Evolutionary conservation across 2,797 vertebrate genomes (phyloP).

Genomic region (Graptemys geographica): DNA sequence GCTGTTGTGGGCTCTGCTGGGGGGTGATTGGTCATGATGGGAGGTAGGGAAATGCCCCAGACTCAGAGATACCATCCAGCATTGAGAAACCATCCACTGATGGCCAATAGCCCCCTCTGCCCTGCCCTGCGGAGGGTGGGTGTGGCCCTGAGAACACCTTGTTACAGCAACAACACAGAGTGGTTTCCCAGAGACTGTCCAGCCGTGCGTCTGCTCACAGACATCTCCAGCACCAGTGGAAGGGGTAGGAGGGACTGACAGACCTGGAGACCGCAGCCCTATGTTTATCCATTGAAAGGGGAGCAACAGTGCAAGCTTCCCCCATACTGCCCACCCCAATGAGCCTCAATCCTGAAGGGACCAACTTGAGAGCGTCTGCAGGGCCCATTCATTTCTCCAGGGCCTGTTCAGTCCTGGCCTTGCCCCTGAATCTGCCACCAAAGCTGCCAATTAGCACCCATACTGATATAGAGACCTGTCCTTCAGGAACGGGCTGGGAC

Average conservation of each 20-base stretch:
- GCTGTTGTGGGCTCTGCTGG: rapidly evolving
- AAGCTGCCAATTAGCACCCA: not conserved
- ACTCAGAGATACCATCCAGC: not conserved
- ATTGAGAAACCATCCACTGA: not conserved
- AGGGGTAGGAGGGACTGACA: not conserved
- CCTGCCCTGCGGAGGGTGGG: not conserved
- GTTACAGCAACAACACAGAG: not conserved
- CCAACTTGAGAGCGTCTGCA: not conserved
- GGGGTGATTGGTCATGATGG: not conserved
- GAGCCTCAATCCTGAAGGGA: not conserved
- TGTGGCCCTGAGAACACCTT: not conserved
- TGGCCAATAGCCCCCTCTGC: not conserved
- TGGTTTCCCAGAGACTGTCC: not conserved
- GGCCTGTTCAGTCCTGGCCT: not conserved
- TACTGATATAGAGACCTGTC: not conserved
- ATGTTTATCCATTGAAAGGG: not conserved
- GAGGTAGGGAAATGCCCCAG: not conserved
- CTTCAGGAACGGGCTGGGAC: not conserved
- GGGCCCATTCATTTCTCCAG: not conserved
- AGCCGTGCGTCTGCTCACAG: too few relatives aligned
- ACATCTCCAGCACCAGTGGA: not conserved
- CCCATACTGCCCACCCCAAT: not conserved
- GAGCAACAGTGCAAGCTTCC: not conserved
- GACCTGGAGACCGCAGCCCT: not conserved
- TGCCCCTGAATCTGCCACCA: not conserved